A percentile compares a stretch with the other conserved stretches of the same genome.
Conservation (phyloP, 2,797 vertebrate genomes). For the Pseudotriccus pelzelni region DNA sequence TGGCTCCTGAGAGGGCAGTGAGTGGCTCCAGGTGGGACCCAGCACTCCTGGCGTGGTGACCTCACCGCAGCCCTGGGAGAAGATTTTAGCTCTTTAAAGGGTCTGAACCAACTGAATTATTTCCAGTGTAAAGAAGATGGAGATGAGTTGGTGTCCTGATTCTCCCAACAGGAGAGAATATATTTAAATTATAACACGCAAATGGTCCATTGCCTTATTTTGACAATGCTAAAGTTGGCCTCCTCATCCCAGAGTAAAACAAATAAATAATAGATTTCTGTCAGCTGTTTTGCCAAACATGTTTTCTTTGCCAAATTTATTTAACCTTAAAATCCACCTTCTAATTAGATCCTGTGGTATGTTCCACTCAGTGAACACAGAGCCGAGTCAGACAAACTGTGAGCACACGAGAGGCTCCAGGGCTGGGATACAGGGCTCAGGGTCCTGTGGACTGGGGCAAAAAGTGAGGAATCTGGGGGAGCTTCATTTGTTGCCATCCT, state of each 20-base stretch:
- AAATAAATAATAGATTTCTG: background rate
- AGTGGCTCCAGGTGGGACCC: background rate
- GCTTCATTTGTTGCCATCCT: background rate
- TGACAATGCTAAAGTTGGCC: background rate
- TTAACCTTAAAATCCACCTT: background rate
- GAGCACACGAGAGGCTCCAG: background rate
- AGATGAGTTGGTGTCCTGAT: background rate
- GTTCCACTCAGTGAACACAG: background rate
- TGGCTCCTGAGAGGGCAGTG: background rate
- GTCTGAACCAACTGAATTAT: background rate
- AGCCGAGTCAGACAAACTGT: background rate
- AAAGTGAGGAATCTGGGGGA: background rate
- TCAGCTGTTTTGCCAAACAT: background rate
- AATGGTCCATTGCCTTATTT: background rate
- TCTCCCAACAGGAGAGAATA: background rate
- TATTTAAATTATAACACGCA: background rate
- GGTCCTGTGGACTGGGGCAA: background rate
- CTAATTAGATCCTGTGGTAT: background rate
- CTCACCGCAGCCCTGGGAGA: background rate
- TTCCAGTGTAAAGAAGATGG: background rate
- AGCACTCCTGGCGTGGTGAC: background rate
- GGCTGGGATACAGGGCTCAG: background rate
- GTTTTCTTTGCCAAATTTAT: background rate
- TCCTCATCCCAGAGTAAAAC: background rate
- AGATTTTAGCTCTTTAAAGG: background rate